These are phyloP conservation scores for Masnerella sp. DNA, from an alignment of 2,888 invertebrate genomes.

Conservation along the genomic window DNA sequence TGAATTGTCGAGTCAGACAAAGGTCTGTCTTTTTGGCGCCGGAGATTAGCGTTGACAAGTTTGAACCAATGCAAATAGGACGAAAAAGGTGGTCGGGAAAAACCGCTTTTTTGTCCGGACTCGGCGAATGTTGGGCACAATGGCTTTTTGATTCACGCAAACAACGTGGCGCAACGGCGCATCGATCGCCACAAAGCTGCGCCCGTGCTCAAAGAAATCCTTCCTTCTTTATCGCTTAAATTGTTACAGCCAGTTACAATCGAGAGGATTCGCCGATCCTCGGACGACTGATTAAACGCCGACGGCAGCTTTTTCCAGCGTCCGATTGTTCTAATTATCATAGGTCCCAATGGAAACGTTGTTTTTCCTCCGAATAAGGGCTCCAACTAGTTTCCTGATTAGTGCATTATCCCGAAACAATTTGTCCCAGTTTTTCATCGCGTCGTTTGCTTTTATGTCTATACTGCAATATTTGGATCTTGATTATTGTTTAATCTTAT, in stretches of 20 bases:
- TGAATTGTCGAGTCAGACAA: no score
- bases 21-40: neutral
- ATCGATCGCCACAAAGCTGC: conserved; percentile 16
- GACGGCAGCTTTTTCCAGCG: no score
- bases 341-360: no score
- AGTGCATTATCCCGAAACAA: no score
- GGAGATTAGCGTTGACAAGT: conserved; percentile 38
- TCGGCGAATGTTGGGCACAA: conserved; percentile 41
- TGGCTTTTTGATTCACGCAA: conserved; percentile 38
- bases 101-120: no score
- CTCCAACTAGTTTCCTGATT: no score
- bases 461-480: no score
- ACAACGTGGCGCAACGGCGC: conserved; percentile 26
- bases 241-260: conserved; percentile 16
- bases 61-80: conserved; percentile 43
- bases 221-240: conserved; percentile 16
- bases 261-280: conserved; percentile 15
- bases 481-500: no score
- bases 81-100: conserved; percentile 22
- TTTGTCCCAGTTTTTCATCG: no score
- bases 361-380: no score
- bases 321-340: no score
- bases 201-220: neutral
- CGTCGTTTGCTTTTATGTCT: no score
- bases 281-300: conserved; percentile 17